Conservation (phyloP, 1,140 invertebrate genomes). For the Euwallacea similis region DNA sequence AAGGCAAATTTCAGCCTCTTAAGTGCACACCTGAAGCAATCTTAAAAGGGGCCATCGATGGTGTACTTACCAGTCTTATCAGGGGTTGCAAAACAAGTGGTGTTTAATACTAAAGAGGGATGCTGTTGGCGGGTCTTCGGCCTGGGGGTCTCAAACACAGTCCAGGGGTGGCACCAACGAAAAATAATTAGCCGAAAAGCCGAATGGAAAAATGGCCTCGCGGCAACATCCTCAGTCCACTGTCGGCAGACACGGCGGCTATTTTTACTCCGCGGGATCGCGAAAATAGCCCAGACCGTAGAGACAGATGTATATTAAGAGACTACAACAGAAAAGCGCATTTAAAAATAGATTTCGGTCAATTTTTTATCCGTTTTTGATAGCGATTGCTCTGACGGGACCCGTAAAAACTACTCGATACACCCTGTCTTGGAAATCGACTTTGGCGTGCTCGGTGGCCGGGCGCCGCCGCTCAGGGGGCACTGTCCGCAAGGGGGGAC, state of each 20-base stretch:
- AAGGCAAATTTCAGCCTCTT: no score
- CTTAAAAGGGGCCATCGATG: no score
- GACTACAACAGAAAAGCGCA: slow-evolving; percentile 46
- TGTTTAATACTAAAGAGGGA: no score
- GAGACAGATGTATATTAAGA: slow-evolving; percentile 50
- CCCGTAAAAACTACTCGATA: slow-evolving; percentile 51
- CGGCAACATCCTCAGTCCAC: slow-evolving; percentile 43
- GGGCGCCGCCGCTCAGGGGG: slow-evolving; percentile 16
- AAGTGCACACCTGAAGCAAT: no score
- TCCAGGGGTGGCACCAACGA: neutral
- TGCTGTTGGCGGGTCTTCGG: no score
- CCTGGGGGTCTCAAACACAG: no score
- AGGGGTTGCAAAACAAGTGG: no score
- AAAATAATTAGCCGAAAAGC: slow-evolving; percentile 37
- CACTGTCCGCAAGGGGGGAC: neutral
- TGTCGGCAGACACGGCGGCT: slow-evolving; percentile 44
- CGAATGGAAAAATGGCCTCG: slow-evolving; percentile 51
- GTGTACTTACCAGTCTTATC: no score
- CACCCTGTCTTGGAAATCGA: slow-evolving; percentile 50
- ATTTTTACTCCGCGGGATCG: slow-evolving; percentile 51
- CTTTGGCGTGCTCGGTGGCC: slow-evolving; percentile 29
- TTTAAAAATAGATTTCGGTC: slow-evolving; percentile 51
- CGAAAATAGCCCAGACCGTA: slow-evolving; percentile 51
- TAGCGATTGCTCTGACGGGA: slow-evolving; percentile 50
- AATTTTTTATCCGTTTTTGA: slow-evolving; percentile 47